Evolutionary conservation across 2,797 vertebrate species (phyloP), one percentile per base, ranked within the genome.

Genomic region (Sylvia borin): DNA sequence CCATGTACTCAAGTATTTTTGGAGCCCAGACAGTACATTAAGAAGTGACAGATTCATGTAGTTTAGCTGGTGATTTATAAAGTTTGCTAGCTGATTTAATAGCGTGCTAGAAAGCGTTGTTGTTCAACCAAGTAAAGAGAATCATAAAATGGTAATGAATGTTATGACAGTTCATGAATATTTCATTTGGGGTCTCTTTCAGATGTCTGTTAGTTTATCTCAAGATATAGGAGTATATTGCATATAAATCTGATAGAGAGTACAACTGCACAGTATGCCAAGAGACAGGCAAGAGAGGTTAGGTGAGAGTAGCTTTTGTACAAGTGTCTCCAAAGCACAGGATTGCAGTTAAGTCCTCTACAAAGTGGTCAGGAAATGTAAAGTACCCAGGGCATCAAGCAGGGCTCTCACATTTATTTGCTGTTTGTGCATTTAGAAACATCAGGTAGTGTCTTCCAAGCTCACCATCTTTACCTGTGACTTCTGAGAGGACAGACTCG

Each of bases 111-210:
- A 97, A 96, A 97, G 82, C 65, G 64, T 86, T 97, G 97, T 98
- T 98, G 97, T 97, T 97, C 96, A 34, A 96, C 95, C 97, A 98
- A 97, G 96, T 97, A 96, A 98, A 95, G 97, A 96, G 96, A 98
- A 97, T 97, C 97, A 97, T 98, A 97, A 98, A 98, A 97, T 96
- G 94, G 88, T 98, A 98, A 97, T 97, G 96, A 97, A 96, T 92
- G 95, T 97, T 97, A 97, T 97, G 97, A 97, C 96, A 97, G 93
- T 96, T 96, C 97, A 97, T 97, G 96, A 98, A 98, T 98, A 98
- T 98, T 98, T 98, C 96, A 97, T 97, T 87, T 92, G 77, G 96
- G 96, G 95, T 96, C 85, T 95, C 85, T 96, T 93, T 92, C 82
- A 81, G 91, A 88, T 48, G 86, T 79, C 90, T 97, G 92, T 95